Percentiles rank a stretch among this genome's conserved stretches.
phyloP scores from a whole-genome alignment of 2,888 invertebrate species.

The Eupeodes luniger region DNA sequence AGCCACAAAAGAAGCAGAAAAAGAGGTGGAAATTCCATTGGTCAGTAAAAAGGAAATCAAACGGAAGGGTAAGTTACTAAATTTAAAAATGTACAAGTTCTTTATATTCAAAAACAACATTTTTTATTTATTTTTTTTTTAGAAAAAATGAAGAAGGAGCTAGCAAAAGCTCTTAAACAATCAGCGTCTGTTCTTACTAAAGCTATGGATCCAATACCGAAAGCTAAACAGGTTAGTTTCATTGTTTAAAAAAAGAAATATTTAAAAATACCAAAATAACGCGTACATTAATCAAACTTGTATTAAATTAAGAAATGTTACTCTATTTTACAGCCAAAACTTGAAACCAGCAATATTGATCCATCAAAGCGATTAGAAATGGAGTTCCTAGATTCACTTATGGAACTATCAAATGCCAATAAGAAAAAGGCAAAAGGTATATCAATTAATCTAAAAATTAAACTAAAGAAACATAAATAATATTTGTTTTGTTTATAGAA shows the following conservation, averaged over 20 bases:
- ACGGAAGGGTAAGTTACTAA: slow-evolving; percentile 70
- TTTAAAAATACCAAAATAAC: background rate
- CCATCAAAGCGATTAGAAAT: slow-evolving; percentile 64
- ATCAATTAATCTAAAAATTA: background rate
- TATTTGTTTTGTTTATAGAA: background rate
- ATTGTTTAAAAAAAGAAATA: background rate
- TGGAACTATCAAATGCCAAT: slow-evolving; percentile 33
- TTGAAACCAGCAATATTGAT: background rate
- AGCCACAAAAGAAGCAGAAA: background rate
- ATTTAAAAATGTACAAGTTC: background rate
- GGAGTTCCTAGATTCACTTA: slow-evolving; percentile 65
- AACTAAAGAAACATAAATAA: background rate
- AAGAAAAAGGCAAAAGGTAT: slow-evolving; percentile 66
- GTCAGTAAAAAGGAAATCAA: slow-evolving; percentile 71
- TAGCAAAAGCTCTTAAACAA: slow-evolving; percentile 77
- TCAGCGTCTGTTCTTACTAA: slow-evolving; percentile 63
- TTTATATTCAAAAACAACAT: background rate
- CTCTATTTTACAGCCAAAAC: background rate
- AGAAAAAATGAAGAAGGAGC: slow-evolving; percentile 78
- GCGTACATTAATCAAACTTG: too few species aligned
- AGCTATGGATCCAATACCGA: slow-evolving; percentile 14
- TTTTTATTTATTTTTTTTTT: slow-evolving; percentile 38
- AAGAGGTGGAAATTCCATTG: slow-evolving; percentile 55
- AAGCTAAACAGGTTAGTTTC: slow-evolving; percentile 24
- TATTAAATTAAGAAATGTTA: too few species aligned